These are phyloP conservation scores for Scaptodrosophila latifasciaeformis DNA, from an alignment of 2,888 invertebrate species.

Conservation along the genomic window DNA sequence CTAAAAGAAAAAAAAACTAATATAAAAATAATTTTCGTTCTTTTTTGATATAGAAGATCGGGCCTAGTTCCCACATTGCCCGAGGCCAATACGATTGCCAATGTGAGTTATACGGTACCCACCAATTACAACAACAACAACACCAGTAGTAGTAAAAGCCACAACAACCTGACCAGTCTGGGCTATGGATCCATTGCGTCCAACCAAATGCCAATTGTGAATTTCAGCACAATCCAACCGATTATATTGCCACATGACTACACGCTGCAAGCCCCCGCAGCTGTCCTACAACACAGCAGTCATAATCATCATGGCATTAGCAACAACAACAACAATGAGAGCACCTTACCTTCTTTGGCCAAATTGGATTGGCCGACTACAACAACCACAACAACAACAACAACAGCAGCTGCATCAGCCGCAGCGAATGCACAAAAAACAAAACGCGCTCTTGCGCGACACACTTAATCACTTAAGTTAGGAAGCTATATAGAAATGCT, in stretches of 20 bases:
- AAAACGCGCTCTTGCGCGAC: constrained; percentile 50
- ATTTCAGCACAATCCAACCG: constrained; percentile 49
- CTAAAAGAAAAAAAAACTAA: no score
- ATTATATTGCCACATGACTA: constrained; percentile 50
- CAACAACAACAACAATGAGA: constrained; percentile 29
- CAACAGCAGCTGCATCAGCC: not conserved
- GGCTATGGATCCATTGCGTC: constrained; percentile 40
- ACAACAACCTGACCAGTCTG: constrained; percentile 21
- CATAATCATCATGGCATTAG: constrained; percentile 20
- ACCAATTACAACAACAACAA: constrained; percentile 29
- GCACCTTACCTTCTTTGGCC: constrained; percentile 41
- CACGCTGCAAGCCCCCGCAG: constrained; percentile 51
- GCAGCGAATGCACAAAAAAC: no score
- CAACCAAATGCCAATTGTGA: constrained; percentile 39
- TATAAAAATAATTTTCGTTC: no score
- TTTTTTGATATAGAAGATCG: constrained; percentile 40
- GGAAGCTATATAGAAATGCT: not conserved
- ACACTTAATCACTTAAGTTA: constrained; percentile 36
- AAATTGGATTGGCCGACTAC: constrained; percentile 51
- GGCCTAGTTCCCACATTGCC: constrained; percentile 34
- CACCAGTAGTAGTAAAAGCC: constrained; percentile 41
- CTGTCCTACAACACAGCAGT: constrained; percentile 27
- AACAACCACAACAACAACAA: constrained; percentile 13
- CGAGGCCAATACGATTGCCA: constrained; percentile 18
- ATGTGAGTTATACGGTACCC: constrained; percentile 33